A percentile compares a stretch with the other conserved stretches of the same genome.
These are phyloP conservation scores for Priocnemis perturbator DNA, from an alignment of 2,888 invertebrate genomes.

Conservation along the genomic window DNA sequence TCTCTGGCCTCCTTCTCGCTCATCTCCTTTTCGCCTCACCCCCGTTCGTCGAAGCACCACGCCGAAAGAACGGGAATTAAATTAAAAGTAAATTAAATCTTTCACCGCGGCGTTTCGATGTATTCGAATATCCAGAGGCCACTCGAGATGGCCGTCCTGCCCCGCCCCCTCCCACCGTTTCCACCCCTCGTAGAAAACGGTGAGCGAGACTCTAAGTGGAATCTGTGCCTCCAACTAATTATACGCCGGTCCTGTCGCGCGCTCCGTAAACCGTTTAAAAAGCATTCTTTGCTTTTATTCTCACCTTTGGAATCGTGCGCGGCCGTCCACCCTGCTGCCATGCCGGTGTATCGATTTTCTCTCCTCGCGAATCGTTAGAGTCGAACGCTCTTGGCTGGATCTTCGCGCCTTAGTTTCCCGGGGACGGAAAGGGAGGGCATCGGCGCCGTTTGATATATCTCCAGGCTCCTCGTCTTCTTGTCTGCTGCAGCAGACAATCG, in stretches of 20 bases:
- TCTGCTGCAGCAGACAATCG: conserved; percentile 24
- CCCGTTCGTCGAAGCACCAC: not conserved
- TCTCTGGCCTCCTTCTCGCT: not conserved
- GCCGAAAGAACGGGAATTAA: conserved; percentile 40
- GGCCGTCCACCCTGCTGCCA: too few species aligned
- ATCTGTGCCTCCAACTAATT: conserved; percentile 44
- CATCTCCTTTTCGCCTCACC: conserved; percentile 1
- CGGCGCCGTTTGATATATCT: too few species aligned
- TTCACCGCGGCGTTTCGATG: conserved; percentile 9
- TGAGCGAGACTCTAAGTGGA: conserved; percentile 46
- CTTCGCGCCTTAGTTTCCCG: too few species aligned
- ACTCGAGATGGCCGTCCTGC: too few species aligned
- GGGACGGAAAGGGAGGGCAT: too few species aligned
- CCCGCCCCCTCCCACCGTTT: not conserved
- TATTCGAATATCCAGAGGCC: conserved; percentile 8
- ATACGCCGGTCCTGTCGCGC: conserved; percentile 18
- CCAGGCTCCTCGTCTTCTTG: too few species aligned
- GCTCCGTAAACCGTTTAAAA: conserved; percentile 4
- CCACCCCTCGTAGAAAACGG: not conserved
- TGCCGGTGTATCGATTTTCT: too few species aligned
- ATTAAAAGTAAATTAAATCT: conserved; percentile 49
- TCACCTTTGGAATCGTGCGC: too few species aligned
- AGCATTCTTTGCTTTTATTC: conserved; percentile 3
- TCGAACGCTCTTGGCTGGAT: too few species aligned
- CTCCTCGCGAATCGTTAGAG: too few species aligned